Conservation (phyloP, 2,888 invertebrate genomes). For the Stenodema calcarata region DNA sequence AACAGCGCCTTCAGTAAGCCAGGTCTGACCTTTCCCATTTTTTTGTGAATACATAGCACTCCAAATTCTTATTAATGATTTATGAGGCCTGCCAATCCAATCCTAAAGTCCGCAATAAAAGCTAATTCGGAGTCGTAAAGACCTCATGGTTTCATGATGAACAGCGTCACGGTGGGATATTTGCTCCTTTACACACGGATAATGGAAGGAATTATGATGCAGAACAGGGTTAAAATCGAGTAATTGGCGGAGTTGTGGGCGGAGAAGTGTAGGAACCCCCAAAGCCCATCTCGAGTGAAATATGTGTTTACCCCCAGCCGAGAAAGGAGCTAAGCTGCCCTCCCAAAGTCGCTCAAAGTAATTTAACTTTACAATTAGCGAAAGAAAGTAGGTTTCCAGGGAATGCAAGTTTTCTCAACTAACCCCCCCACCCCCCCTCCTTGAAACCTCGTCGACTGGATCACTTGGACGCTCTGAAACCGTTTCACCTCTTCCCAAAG, state of each 20-base stretch:
- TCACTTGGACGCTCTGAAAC: neutral
- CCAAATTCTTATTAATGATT: too few relatives aligned
- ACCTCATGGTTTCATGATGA: neutral
- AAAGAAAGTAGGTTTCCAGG: constrained; percentile 17
- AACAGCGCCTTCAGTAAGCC: too few relatives aligned
- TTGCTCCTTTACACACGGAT: neutral
- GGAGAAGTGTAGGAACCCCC: neutral
- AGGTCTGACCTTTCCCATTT: too few relatives aligned
- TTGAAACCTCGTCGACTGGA: too few relatives aligned
- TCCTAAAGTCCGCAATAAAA: neutral
- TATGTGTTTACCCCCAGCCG: constrained; percentile 20
- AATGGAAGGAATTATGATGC: neutral
- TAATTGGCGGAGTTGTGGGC: neutral
- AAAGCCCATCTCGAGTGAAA: neutral
- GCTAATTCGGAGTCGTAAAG: neutral
- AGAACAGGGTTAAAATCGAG: neutral
- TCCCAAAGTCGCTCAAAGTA: constrained; percentile 24
- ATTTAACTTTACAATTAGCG: constrained; percentile 42
- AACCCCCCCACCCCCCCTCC: too few relatives aligned
- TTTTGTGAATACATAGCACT: too few relatives aligned
- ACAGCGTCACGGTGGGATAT: neutral
- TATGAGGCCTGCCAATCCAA: neutral
- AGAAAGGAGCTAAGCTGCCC: neutral
- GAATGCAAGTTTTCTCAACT: constrained; percentile 8
- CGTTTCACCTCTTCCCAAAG: neutral